Conservation (phyloP, 2,888 invertebrate species). For the Andrena bucephala region DNA sequence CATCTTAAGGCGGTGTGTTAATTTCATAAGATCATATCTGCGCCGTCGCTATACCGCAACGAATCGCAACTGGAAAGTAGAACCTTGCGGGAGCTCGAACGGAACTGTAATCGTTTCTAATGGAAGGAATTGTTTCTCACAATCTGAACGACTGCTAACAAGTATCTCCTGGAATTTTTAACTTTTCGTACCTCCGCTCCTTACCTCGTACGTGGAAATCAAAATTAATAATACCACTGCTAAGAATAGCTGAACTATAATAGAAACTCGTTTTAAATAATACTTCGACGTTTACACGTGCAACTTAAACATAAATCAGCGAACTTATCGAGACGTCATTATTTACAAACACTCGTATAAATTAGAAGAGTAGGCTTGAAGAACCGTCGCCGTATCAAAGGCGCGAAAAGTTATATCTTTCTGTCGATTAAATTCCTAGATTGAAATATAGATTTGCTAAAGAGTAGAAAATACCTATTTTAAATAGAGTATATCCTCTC, state of each 20-base stretch:
- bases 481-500: conserved; percentile 59
- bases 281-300: conserved; percentile 35
- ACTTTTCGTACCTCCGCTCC: conserved; percentile 29
- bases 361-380: conserved; percentile 23
- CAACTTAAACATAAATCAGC: conserved; percentile 51
- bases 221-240: conserved; percentile 10
- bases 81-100: conserved; percentile 11
- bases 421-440: conserved; percentile 21
- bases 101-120: conserved; percentile 17
- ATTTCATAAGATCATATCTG: conserved; percentile 33
- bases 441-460: conserved; percentile 48
- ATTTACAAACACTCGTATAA: conserved; percentile 42
- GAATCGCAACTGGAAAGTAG: conserved; percentile 26
- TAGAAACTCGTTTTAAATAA: conserved; percentile 44
- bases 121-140: conserved; percentile 45
- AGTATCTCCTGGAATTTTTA: conserved; percentile 23
- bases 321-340: conserved; percentile 34
- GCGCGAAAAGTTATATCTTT: conserved; percentile 47
- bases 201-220: conserved; percentile 6
- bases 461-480: conserved; percentile 61
- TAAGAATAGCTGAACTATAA: conserved; percentile 10
- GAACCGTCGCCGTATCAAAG: conserved; percentile 9
- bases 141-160: conserved; percentile 18
- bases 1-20: conserved; percentile 39
- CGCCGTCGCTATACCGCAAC: conserved; percentile 4